Conservation (phyloP, 1,140 invertebrate genomes). For the Habropoda laboriosa region DNA sequence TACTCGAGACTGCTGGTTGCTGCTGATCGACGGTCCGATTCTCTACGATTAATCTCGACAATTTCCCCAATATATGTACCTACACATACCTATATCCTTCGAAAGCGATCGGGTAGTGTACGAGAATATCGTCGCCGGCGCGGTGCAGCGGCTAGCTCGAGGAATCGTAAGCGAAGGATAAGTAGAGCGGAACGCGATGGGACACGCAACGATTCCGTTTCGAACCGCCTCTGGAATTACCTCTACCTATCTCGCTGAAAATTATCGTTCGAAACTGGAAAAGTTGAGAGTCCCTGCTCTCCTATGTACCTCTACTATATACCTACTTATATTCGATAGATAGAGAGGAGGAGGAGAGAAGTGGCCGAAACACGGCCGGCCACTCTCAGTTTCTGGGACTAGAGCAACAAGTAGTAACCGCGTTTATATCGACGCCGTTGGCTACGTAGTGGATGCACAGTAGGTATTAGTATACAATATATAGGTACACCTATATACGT, state of each 20-base stretch:
- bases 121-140: too few species aligned
- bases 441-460: conserved; percentile 58
- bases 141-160: too few species aligned
- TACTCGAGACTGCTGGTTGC: too few species aligned
- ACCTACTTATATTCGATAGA: too few species aligned
- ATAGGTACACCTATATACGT: conserved; percentile 34
- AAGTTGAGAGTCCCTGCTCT: conserved; percentile 11
- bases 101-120: too few species aligned
- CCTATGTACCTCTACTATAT: too few species aligned
- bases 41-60: background rate
- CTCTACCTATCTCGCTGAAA: too few species aligned
- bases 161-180: too few species aligned
- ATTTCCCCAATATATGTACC: too few species aligned
- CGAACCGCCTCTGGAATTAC: too few species aligned
- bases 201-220: background rate
- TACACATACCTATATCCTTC: too few species aligned
- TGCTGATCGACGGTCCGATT: background rate
- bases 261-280: too few species aligned
- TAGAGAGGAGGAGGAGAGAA: background rate
- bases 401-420: conserved; percentile 80
- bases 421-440: conserved; percentile 69
- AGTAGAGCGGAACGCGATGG: conserved; percentile 7
- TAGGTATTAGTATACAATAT: conserved; percentile 56
- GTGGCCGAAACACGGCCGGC: conserved; percentile 44
- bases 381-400: conserved; percentile 70